A percentile compares a stretch with the other conserved stretches of the same genome.
Evolutionary conservation across 2,113 vertebrate species (phyloP).

Genomic region (Diadophis punctatus): DNA sequence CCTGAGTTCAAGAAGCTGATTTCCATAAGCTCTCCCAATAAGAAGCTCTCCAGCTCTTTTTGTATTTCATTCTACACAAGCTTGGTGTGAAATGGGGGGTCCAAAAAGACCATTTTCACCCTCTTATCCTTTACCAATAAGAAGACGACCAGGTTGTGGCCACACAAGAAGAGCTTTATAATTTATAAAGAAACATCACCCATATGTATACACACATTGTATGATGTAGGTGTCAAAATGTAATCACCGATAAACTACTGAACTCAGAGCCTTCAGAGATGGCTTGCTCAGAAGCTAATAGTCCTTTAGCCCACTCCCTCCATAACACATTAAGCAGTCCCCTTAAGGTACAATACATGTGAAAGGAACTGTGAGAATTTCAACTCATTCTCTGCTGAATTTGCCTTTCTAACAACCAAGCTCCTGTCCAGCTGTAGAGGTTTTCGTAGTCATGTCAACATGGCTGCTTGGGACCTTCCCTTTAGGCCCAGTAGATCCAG

Average conservation of each 20-base stretch:
- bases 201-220: background rate
- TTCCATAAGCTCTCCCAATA: background rate
- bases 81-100: background rate
- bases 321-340: background rate
- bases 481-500: background rate
- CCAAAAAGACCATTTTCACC: background rate
- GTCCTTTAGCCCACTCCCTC: background rate
- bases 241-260: background rate
- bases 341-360: background rate
- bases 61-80: background rate
- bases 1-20: background rate
- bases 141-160: background rate
- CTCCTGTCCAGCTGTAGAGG: background rate
- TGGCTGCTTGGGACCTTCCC: background rate
- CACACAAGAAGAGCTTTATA: background rate
- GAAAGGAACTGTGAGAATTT: background rate
- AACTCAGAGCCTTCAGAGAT: background rate
- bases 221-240: background rate
- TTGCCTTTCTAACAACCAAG: background rate
- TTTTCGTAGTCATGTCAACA: background rate
- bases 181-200: background rate
- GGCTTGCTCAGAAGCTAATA: background rate
- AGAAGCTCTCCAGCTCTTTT: background rate
- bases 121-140: background rate
- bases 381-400: background rate